A percentile compares a stretch with the other conserved stretches of the same genome.
phyloP scores from a whole-genome alignment of 1,140 invertebrate species.

The Aphelinus atriplicis region DNA sequence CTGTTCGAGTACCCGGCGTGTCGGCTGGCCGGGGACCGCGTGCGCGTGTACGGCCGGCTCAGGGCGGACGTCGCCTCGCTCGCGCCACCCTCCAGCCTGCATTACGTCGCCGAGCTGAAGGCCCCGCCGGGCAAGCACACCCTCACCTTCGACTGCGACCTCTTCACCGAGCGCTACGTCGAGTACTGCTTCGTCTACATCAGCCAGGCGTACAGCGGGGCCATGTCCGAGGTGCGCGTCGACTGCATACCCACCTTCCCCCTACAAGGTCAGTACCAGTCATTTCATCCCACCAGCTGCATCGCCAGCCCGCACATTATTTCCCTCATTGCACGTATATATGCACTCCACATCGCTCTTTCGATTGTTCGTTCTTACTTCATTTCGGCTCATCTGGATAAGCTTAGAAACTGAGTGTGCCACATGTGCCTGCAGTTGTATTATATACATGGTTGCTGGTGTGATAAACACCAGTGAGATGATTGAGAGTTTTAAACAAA shows the following conservation, averaged over 20 bases:
- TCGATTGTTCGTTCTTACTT: too few species aligned
- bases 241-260: constrained; percentile 84
- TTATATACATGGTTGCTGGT: too few species aligned
- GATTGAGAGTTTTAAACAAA: background rate
- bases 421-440: too few species aligned
- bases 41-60: constrained; percentile 77
- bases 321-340: too few species aligned
- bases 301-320: too few species aligned
- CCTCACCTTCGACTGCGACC: constrained; percentile 81
- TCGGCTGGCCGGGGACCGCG: constrained; percentile 78
- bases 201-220: constrained; percentile 81
- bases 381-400: too few species aligned
- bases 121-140: constrained; percentile 75
- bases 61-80: constrained; percentile 75
- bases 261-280: constrained; percentile 70
- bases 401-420: too few species aligned
- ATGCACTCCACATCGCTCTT: too few species aligned
- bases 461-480: too few species aligned
- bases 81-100: constrained; percentile 62
- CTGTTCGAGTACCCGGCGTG: constrained; percentile 85
- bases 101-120: constrained; percentile 66
- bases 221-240: constrained; percentile 81
- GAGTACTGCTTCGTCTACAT: constrained; percentile 90
- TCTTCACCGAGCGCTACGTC: constrained; percentile 82
- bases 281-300: too few species aligned